Base-by-base conservation (phyloP, 1,140 invertebrate genomes). In the Campoletis sonorensis region DNA sequence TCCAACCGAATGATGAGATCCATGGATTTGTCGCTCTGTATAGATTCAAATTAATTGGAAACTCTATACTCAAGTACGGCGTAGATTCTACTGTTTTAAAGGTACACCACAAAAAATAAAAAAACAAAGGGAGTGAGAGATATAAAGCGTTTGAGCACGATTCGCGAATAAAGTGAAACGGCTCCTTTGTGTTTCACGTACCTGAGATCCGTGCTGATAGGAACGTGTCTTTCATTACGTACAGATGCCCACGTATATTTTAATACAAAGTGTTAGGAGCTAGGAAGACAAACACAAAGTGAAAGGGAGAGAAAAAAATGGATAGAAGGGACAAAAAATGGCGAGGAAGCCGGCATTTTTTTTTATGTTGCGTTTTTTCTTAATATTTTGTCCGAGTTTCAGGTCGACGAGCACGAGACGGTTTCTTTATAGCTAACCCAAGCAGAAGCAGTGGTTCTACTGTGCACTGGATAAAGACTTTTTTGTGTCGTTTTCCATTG, bases 141-240 rank as follows among this genome's bases (percentile, higher is more conserved):
- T 4, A 54, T n/a, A 21, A 21, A 54, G 51, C 51, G 51, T 54
- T 54, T 54, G 51, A 18, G 61, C n/a, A 64, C 61, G 61, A 23
- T 64, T 64, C 21, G 23, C 61, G 61, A 64, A 64, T 64, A 64
- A 64, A 64, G 23, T 64, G n/a, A 23, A 26, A 13, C n/a, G 23
- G n/a, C 23, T 64, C 23, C n/a, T 64, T 64, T 64, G 21, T 64
- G 21, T 64, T 64, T 64, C 23, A 26, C 23, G 61, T 64, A 26
- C 11, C 61, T 64, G n/a, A 64, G 23, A 23, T 64, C 61, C 67
- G 81, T 84, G 76, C 84, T 83, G 83, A 85, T 83, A 84, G 68
- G 82, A 76, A 84, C 82, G 84, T 72, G 84, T 75, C 85, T 85
- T 85, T 85, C 85, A 85, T 85, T 84, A 84, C 78, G 61, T 54